These are phyloP conservation scores for Philhelius pedissequus DNA, from an alignment of 2,888 invertebrate species.

Conservation along the genomic window DNA sequence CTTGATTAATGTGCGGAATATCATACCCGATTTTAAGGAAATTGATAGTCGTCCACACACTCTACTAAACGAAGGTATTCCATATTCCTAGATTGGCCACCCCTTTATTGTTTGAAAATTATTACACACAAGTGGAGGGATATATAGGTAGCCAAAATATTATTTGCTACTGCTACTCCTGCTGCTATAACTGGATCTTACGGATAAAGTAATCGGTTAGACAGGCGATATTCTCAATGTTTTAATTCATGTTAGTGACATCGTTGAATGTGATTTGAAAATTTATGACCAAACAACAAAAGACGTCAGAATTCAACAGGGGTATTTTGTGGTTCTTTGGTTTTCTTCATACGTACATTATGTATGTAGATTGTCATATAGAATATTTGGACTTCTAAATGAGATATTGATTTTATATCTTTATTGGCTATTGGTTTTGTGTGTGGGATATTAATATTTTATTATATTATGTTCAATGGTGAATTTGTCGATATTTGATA, in stretches of 20 bases:
- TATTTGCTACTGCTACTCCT: neutral
- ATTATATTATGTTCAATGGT: conserved; percentile 31
- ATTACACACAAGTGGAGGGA: conserved; percentile 57
- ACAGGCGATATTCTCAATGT: neutral
- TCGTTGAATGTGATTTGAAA: conserved; percentile 62
- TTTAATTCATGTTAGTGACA: conserved; percentile 56
- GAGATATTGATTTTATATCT: conserved; percentile 62
- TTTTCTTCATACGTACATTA: neutral
- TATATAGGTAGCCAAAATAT: conserved; percentile 15
- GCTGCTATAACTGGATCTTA: neutral
- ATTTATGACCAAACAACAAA: conserved; percentile 55
- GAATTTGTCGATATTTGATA: conserved; percentile 21
- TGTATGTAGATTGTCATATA: neutral
- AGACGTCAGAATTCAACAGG: conserved; percentile 47
- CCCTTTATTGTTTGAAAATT: conserved; percentile 65
- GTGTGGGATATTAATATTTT: conserved; percentile 59
- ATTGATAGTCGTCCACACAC: conserved; percentile 45
- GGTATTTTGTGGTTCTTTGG: neutral
- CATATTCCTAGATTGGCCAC: conserved; percentile 38
- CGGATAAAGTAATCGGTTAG: neutral
- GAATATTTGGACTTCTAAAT: conserved; percentile 6
- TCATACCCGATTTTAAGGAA: conserved; percentile 65
- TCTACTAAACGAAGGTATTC: neutral
- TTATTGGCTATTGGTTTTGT: conserved; percentile 56
- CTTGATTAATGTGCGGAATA: conserved; percentile 61